Evolutionary conservation across 2,888 invertebrate species (phyloP).

Genomic region (Crioceris asparagi): DNA sequence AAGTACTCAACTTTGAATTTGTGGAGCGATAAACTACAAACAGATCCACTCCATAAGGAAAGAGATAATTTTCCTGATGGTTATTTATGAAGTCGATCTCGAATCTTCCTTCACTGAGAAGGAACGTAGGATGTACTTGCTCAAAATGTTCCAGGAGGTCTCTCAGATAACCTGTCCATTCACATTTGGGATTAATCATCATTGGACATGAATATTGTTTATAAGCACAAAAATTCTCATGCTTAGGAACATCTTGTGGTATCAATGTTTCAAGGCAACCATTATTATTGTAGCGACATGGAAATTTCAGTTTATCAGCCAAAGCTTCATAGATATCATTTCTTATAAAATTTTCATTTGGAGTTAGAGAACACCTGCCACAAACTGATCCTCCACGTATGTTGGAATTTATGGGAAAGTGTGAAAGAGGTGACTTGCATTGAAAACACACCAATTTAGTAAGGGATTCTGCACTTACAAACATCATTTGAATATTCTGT

Average conservation of each 20-base stretch:
- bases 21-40: conserved; percentile 26
- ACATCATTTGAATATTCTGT: no score
- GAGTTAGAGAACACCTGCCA: conserved; percentile 25
- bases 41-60: conserved; percentile 23
- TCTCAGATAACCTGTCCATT: conserved; percentile 25
- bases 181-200: conserved; percentile 20
- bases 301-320: conserved; percentile 24
- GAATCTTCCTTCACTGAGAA: conserved; percentile 25
- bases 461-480: no score
- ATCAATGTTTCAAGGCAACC: conserved; percentile 26
- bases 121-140: conserved; percentile 23
- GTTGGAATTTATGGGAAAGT: conserved; percentile 24
- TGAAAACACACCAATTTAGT: no score
- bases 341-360: conserved; percentile 20
- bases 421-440: no score
- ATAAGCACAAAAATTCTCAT: conserved; percentile 26
- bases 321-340: conserved; percentile 25
- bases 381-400: conserved; percentile 20
- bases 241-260: conserved; percentile 20
- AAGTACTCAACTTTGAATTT: conserved; percentile 18
- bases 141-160: conserved; percentile 28
- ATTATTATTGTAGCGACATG: conserved; percentile 23
- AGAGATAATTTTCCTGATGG: conserved; percentile 27
- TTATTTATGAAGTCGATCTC: conserved; percentile 29
- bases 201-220: conserved; percentile 24